Conservation (phyloP, 2,113 vertebrate species). For the Sinocyclocheilus anshuiensis region DNA sequence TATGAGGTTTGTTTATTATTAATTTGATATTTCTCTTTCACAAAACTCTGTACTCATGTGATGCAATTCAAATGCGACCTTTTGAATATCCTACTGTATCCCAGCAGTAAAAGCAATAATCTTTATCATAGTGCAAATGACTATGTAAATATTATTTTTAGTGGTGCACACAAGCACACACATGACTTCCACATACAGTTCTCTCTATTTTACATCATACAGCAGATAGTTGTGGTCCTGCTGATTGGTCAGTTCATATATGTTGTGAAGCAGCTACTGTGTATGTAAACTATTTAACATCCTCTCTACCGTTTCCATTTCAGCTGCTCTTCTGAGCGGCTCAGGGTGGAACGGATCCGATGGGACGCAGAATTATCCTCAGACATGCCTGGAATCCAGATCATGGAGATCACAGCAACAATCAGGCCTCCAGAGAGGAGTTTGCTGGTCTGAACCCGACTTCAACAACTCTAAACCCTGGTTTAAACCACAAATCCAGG, state of each 20-base stretch:
- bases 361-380: background rate
- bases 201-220: background rate
- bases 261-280: background rate
- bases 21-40: background rate
- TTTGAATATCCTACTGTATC: background rate
- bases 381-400: background rate
- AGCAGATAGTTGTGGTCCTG: background rate
- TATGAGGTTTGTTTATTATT: background rate
- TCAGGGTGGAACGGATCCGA: background rate
- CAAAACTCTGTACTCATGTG: background rate
- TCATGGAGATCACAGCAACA: background rate
- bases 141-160: background rate
- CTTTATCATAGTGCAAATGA: background rate
- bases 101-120: background rate
- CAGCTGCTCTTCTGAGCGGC: slow-evolving; percentile 3
- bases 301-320: background rate
- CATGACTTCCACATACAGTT: background rate
- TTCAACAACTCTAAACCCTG: slow-evolving; percentile 2
- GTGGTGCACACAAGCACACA: background rate
- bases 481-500: background rate
- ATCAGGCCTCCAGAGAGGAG: background rate
- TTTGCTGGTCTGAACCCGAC: background rate
- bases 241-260: background rate
- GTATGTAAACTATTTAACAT: background rate
- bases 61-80: background rate